Base-by-base conservation (phyloP, 2,113 vertebrate genomes). In the Patagioenas fasciata region DNA sequence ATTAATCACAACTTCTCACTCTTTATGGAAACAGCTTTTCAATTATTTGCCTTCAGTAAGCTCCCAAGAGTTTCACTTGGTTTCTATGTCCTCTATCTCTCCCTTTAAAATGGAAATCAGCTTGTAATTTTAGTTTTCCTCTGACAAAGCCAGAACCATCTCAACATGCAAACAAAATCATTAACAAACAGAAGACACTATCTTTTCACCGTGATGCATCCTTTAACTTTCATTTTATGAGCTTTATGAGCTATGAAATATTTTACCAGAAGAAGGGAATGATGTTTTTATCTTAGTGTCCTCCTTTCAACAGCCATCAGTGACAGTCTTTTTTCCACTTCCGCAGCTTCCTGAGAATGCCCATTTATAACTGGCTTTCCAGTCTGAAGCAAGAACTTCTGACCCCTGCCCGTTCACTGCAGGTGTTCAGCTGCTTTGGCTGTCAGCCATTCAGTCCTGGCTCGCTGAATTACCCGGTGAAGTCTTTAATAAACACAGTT, bases 31-130 rank as follows among this genome's bases (percentile, higher is more conserved):
- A 51, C 64, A 90, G 32, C 26, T 78, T 88, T 71, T 78, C 60
- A 74, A 23, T 64, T 88, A 64, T 40, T 50, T 31, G 25, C 48
- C 40, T 71, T 60, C 83, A 74, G 13, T 7, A 47, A 66, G 42
- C 8, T 83, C 79, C 60, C 64, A 83, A 38, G 71, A 71, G 75
- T 81, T 85, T 86, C 4, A 11, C 18, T 80, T 85, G 4, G 16
- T 58, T 88, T 88, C 75, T 73, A n/a, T 23, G 53, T n/a, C 88
- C 60, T 93, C 47, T 19, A 2, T 58, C 82, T 89, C 71, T 93
- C 44, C 71, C 79, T 96, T 89, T 89, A 87, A 84, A 93, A 85
- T 53, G 67, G 58, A 91, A 91, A 96, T 73, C 31, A 71, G 32
- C 15, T 56, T 78, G 51, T 70, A 70, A 85, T 78, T 85, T 93